Evolutionary conservation across 2,113 vertebrate genomes (phyloP).

Genomic region (Athene cunicularia): DNA sequence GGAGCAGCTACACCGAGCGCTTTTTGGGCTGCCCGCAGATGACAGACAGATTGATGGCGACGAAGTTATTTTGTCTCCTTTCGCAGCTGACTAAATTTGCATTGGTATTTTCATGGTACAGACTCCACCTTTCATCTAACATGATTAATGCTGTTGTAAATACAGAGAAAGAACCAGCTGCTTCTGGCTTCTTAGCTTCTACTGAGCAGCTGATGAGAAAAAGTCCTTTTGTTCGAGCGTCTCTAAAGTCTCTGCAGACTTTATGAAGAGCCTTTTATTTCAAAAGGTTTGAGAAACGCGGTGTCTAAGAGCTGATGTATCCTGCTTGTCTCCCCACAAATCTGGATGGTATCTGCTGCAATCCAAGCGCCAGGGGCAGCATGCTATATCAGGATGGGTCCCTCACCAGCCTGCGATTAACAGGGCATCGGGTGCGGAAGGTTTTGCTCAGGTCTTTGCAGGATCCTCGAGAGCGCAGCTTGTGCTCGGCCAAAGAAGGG

Average conservation of each 20-base stretch:
- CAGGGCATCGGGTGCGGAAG: fast-evolving
- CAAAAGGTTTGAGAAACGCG: not conserved
- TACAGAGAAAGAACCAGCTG: constrained; percentile 30
- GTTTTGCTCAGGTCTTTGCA: not conserved
- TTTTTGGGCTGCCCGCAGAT: not conserved
- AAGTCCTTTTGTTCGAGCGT: constrained; percentile 25
- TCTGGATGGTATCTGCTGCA: not conserved
- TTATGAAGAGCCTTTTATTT: not conserved
- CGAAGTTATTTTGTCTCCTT: not conserved
- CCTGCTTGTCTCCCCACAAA: not conserved
- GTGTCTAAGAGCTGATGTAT: fast-evolving
- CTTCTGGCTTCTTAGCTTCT: constrained; percentile 28
- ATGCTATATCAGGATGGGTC: not conserved
- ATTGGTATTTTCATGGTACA: not conserved
- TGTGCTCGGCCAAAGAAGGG: not conserved
- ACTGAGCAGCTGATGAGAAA: not conserved
- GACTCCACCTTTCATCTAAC: constrained; percentile 34
- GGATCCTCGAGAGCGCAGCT: fast-evolving
- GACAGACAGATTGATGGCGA: not conserved
- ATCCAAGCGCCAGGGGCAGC: fast-evolving
- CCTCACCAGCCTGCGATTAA: not conserved
- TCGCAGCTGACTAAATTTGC: not conserved
- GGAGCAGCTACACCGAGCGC: not conserved
- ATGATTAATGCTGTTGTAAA: constrained; percentile 31
- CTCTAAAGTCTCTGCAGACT: not conserved